phyloP scores from a whole-genome alignment of 2,113 vertebrate genomes.

The Corythornis cristatus region DNA sequence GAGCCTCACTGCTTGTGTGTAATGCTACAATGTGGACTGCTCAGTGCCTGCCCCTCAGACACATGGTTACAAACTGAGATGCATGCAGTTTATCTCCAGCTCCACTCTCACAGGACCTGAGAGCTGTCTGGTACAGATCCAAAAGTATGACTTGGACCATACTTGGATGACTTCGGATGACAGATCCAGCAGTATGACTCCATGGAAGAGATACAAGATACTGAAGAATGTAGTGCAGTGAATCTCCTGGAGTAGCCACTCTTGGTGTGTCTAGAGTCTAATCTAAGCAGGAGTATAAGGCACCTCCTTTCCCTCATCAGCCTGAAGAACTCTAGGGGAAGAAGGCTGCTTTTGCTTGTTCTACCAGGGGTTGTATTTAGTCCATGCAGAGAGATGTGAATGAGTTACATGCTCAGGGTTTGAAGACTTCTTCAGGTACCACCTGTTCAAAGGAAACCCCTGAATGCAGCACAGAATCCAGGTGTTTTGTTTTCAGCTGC shows the following conservation, averaged over 20 bases:
- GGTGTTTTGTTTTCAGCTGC: not conserved
- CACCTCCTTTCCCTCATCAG: not conserved
- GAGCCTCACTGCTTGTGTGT: not conserved
- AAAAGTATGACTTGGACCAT: not conserved
- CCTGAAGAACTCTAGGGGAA: not conserved
- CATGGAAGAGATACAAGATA: not conserved
- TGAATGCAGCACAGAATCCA: not conserved
- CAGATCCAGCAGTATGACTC: not conserved
- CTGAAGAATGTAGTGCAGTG: not conserved
- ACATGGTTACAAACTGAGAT: not conserved
- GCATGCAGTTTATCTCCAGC: not conserved
- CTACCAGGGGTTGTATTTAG: not conserved
- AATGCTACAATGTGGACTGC: not conserved
- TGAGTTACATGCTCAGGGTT: not conserved
- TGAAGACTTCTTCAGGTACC: not conserved
- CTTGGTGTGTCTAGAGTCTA: accelerated
- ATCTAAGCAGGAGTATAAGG: not conserved
- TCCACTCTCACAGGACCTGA: not conserved
- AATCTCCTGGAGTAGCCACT: not conserved
- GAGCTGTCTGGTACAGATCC: not conserved
- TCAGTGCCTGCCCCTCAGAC: not conserved
- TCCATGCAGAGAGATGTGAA: not conserved
- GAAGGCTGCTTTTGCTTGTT: not conserved
- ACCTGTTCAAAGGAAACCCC: not conserved
- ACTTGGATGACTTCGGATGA: not conserved